Evolutionary conservation across 1,140 invertebrate species (phyloP).

Genomic region (Aphelenchoides besseyi): DNA sequence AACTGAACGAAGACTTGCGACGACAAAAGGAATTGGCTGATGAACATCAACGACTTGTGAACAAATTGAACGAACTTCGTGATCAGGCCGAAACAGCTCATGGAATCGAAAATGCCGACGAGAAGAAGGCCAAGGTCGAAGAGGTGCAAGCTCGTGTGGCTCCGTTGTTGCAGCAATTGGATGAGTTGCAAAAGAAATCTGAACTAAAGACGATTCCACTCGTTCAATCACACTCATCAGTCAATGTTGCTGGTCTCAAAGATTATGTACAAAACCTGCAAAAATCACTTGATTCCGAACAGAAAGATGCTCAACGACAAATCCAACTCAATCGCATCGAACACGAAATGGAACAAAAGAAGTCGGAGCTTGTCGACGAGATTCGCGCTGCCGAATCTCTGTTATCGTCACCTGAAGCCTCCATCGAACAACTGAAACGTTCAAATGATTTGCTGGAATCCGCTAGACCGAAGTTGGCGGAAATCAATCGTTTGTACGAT

Average conservation of each 20-base stretch:
- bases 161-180: background rate
- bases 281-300: background rate
- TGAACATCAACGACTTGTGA: background rate
- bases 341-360: background rate
- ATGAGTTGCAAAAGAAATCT: background rate
- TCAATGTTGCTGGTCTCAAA: too few relatives aligned
- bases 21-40: conserved; percentile 15
- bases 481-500: background rate
- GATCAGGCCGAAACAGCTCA: background rate
- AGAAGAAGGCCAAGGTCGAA: too few relatives aligned
- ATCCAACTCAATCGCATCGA: background rate
- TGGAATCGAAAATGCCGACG: too few relatives aligned
- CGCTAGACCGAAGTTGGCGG: background rate
- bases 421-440: background rate
- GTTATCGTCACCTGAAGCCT: background rate
- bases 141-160: background rate
- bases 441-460: background rate
- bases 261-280: conserved; percentile 5
- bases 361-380: background rate
- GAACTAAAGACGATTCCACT: background rate
- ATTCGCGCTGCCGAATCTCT: background rate
- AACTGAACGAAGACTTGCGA: background rate
- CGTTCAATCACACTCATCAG: too few relatives aligned
- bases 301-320: background rate
- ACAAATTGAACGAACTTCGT: background rate